These are phyloP conservation scores for Numida meleagris DNA, from an alignment of 2,113 vertebrate species.

Conservation along the genomic window DNA sequence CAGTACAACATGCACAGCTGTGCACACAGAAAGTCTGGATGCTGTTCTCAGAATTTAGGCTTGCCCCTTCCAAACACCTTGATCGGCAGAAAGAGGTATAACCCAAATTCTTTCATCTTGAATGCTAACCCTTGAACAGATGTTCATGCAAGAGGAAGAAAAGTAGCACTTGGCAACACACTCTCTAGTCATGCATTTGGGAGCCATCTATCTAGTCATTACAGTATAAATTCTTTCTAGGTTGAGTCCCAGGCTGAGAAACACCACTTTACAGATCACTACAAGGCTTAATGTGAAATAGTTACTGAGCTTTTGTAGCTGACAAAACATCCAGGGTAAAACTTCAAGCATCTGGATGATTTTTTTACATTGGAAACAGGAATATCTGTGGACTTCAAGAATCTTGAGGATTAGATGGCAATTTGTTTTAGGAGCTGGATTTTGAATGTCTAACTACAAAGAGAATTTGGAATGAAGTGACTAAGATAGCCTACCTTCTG, in stretches of 20 bases:
- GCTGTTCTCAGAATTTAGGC: neutral
- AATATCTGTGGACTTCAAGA: neutral
- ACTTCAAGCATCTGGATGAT: neutral
- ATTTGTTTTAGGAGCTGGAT: neutral
- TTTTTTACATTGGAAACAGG: neutral
- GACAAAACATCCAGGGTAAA: neutral
- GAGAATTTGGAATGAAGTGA: neutral
- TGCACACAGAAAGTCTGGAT: neutral
- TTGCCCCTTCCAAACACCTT: neutral
- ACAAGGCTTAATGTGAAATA: neutral
- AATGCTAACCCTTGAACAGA: neutral
- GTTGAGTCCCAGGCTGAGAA: neutral
- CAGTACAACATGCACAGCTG: fast-evolving
- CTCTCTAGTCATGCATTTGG: neutral
- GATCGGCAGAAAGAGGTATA: neutral
- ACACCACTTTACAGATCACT: neutral
- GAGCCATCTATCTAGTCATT: neutral
- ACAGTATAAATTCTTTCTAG: neutral
- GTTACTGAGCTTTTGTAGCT: neutral
- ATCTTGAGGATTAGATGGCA: neutral
- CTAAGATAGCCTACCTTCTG: neutral
- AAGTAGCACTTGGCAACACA: neutral
- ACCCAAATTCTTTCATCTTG: neutral
- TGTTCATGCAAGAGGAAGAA: neutral
- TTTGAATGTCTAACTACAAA: neutral